Percentiles rank a stretch among this genome's conserved stretches.
Conservation (phyloP, 2,113 vertebrate genomes). For the Megaleporinus macrocephalus region DNA sequence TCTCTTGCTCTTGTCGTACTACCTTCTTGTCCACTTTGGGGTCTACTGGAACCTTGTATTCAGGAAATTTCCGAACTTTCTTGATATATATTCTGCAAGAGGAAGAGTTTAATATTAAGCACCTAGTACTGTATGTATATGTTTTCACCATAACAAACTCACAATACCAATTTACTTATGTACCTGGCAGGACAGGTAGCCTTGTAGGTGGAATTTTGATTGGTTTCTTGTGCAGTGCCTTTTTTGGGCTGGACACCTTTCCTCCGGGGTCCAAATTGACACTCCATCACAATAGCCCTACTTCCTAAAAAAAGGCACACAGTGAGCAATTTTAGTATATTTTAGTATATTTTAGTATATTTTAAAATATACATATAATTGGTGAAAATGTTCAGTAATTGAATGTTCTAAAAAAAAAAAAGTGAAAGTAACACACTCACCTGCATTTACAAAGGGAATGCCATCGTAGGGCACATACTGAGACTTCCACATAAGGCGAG, state of each 20-base stretch:
- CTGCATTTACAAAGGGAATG: conserved; percentile 88
- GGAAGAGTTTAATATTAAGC: neutral
- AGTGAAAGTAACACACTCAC: conserved; percentile 63
- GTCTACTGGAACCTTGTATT: conserved; percentile 84
- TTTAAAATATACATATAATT: too few relatives aligned
- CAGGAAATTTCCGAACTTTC: conserved; percentile 86
- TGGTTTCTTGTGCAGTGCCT: conserved; percentile 73
- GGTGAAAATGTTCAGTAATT: neutral
- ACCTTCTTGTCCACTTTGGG: conserved; percentile 87
- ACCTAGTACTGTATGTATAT: neutral
- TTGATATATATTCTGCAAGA: conserved; percentile 86
- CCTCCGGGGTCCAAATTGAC: conserved; percentile 85
- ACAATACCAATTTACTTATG: neutral
- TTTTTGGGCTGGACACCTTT: conserved; percentile 85
- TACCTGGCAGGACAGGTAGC: conserved; percentile 85
- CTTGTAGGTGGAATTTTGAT: conserved; percentile 77
- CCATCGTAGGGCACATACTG: conserved; percentile 88
- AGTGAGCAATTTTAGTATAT: too few relatives aligned
- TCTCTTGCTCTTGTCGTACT: conserved; percentile 86
- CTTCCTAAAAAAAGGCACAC: conserved; percentile 80
- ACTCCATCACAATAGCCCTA: conserved; percentile 89
- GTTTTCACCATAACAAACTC: neutral
- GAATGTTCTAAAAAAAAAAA: neutral
- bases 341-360: too few relatives aligned
- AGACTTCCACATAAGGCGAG: conserved; percentile 87